Base-by-base conservation (phyloP, 2,888 invertebrate genomes). In the Imbricaverruca yamaguchii region DNA sequence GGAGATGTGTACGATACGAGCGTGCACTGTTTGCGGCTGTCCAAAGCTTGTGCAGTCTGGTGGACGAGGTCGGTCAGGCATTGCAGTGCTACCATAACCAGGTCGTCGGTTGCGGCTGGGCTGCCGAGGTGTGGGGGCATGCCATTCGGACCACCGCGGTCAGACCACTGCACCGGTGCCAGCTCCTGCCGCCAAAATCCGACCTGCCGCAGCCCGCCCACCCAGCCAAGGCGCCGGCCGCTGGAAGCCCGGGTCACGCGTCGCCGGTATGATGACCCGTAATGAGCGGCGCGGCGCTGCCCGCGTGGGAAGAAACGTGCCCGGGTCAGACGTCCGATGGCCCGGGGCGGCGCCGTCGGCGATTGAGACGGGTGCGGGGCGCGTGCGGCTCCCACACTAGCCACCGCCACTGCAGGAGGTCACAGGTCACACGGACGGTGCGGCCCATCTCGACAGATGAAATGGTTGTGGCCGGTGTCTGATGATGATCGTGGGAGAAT, bases 351-450 rank as follows among this genome's bases (percentile, higher is more conserved):
- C 13, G 15, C 53, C 15, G 53, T 8, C 9, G 21, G 55, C 21
- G 39, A 1, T 0, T 18, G 39, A n/a, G 69, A 55, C 74, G 53
- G 55, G 74, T 55, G 55, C 74, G 55, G 53, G 74, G 18, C 74
- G 55, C 74, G 74, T 74, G 74, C 74, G 55, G 74, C 74, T 53
- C 53, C 55, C 74, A 74, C 74, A 15, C 8, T 21, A 23, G 65
- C 65, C 65, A 55, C 53, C 65, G 65, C n/a, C 65, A 23, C 65
- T 65, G 65, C 23, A 65, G 23, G 3, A 21, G 74, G 53, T 74
- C 74, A 74, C 21, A 55, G 74, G 74, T 74, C 74, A 74, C 69
- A 11, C 25, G 10, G 25, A 12, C 67, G 13, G 67, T 7, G 12
- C 69, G 69, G 65, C 65, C 65, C 9, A 23, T 23, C 25, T n/a